These are phyloP conservation scores for Sycophaga agraensis DNA, from an alignment of 1,140 invertebrate species.

Conservation along the genomic window DNA sequence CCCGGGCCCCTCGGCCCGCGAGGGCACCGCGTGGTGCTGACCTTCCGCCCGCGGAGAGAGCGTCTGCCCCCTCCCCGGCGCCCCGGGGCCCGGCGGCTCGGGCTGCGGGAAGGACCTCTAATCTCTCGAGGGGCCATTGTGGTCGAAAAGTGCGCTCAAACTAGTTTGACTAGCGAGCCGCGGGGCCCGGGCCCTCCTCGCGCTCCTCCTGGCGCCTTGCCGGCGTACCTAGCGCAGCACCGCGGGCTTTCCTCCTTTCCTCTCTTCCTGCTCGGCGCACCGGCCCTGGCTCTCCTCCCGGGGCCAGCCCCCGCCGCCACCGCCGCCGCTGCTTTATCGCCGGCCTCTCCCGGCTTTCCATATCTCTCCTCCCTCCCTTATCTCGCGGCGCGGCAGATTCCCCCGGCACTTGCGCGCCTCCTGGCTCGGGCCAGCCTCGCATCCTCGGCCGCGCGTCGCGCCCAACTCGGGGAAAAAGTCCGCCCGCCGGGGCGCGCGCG, in stretches of 20 bases:
- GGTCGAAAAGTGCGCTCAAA: too few species aligned
- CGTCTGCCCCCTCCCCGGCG: too few species aligned
- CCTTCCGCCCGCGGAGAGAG: too few species aligned
- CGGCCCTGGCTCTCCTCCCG: background rate
- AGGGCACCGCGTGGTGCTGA: too few species aligned
- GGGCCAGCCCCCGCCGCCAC: background rate
- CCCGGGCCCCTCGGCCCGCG: background rate
- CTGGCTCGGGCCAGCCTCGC: too few species aligned
- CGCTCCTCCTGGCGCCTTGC: background rate
- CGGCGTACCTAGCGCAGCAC: background rate
- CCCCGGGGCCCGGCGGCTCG: too few species aligned
- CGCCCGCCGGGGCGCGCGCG: too few species aligned
- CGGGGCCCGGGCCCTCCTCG: background rate
- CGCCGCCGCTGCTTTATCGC: constrained; percentile 6
- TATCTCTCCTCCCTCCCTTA: background rate
- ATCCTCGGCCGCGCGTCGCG: too few species aligned
- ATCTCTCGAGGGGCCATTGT: too few species aligned
- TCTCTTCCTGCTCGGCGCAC: background rate
- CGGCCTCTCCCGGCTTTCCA: background rate
- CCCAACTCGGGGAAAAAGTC: too few species aligned
- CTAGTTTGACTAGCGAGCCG: constrained; percentile 14
- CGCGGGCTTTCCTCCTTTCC: background rate
- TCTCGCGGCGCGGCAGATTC: constrained; percentile 4
- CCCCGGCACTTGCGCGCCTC: background rate
- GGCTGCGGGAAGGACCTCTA: too few species aligned